Conservation (phyloP, 2,888 invertebrate genomes). For the Ophion obscuratus region DNA sequence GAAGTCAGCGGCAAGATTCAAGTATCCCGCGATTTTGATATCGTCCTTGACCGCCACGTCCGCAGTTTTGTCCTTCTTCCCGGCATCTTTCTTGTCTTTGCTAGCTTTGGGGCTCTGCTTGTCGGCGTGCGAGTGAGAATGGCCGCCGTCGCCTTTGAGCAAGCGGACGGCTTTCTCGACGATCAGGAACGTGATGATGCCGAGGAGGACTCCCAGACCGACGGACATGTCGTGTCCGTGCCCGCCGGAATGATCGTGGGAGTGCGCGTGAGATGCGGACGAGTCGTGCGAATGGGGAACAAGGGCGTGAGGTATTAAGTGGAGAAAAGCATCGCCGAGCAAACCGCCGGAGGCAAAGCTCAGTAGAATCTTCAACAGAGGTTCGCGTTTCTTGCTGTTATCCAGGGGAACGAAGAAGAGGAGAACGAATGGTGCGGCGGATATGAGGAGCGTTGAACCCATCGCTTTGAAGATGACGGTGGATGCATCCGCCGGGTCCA, state of each 20-base stretch:
- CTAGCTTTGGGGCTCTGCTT: conserved; percentile 43
- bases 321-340: conserved; percentile 99
- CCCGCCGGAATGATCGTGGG: conserved; percentile 84
- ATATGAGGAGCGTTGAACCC: conserved; percentile 96
- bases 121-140: conserved; percentile 86
- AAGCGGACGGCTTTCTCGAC: conserved; percentile 97
- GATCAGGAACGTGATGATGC: conserved; percentile 95
- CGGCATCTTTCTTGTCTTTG: conserved; percentile 47
- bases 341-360: conserved; percentile 98
- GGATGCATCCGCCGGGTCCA: conserved; percentile 66
- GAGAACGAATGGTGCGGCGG: conserved; percentile 97
- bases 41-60: conserved; percentile 79
- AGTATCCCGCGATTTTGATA: conserved; percentile 95
- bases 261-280: conserved; percentile 72
- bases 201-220: conserved; percentile 97
- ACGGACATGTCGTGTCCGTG: conserved; percentile 94
- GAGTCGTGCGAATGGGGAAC: conserved; percentile 85
- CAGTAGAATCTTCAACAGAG: conserved; percentile 94
- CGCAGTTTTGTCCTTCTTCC: conserved; percentile 52
- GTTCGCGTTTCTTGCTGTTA: conserved; percentile 92
- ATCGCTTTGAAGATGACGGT: conserved; percentile 88
- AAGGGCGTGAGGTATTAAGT: conserved; percentile 98
- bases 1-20: conserved; percentile 99
- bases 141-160: conserved; percentile 91
- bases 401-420: conserved; percentile 97